Conservation (phyloP, 2,113 vertebrate species). For the Oxyura jamaicensis region DNA sequence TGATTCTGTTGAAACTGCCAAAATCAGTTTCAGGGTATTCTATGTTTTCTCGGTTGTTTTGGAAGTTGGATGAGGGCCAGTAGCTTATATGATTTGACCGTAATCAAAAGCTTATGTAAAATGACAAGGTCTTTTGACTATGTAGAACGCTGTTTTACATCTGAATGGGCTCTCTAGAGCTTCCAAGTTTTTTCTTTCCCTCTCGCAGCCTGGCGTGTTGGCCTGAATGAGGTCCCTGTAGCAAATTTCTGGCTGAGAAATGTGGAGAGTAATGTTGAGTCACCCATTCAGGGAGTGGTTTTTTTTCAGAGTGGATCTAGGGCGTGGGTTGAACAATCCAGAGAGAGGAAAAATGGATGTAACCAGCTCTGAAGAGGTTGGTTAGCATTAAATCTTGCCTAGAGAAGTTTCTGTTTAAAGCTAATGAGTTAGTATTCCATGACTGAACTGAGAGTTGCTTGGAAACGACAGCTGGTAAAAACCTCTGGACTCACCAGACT, state of each 20-base stretch:
- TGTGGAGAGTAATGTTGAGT: not conserved
- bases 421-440: not conserved
- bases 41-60: not conserved
- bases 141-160: not conserved
- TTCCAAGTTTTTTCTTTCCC: not conserved
- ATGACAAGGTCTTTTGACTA: not conserved
- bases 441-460: not conserved
- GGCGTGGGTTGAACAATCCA: not conserved
- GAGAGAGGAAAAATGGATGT: not conserved
- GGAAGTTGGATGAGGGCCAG: conserved; percentile 9
- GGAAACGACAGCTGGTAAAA: not conserved
- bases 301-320: not conserved
- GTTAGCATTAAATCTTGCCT: not conserved
- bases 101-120: not conserved
- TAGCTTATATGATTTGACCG: not conserved
- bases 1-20: conserved; percentile 7
- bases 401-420: not conserved
- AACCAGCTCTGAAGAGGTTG: not conserved
- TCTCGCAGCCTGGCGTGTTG: not conserved
- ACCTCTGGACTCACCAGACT: not conserved
- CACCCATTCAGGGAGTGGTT: not conserved
- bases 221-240: not conserved
- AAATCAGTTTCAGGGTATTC: not conserved
- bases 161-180: not conserved
- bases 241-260: not conserved